Evolutionary conservation across 2,797 vertebrate genomes (phyloP), one percentile per base, ranked within the genome.

Genomic region (Micromesistius poutassou): DNA sequence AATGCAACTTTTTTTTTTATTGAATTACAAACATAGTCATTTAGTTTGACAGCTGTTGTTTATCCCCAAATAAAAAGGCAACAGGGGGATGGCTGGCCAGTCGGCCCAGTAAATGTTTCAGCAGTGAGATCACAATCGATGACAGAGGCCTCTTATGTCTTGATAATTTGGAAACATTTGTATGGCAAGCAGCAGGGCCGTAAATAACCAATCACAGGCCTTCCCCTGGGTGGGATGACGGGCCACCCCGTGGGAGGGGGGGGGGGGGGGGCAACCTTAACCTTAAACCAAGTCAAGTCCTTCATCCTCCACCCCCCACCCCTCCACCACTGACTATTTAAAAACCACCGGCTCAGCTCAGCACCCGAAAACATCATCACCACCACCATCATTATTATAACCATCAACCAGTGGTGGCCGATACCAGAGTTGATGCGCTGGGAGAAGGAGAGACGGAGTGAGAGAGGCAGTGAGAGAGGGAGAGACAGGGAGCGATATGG

Each of bases 131-230:
- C 82, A 74, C 79, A 87, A 78, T 22, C 77, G 80, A 87, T 87
- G 82, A 87, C 85, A 89, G 78, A 76, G 86, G 82, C 77, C 79
- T 78, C 80, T 86, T 89, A 86, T 84, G 84, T 91, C 84, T 90
- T 87, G 84, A 88, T 87, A 80, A 90, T 89, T 87, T 87, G 79
- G 77, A 75, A 89, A 86, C 84, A 87, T 77, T 81, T 85, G 87
- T 80, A 88, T 85, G 85, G 82, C 79, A 82, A 87, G 85, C 79
- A 80, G 82, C 77, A 81, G 78, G 77, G 83, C 76, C 71, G 30
- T 86, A 90, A 92, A 93, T 91, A 89, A 93, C 82, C 83, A 85
- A 91, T 90, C 80, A 87, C 85, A 91, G 86, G 82, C 85, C 83
- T 70, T 83, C 36, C 36, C 36, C 36, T 38, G 36, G 86, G 77